Evolutionary conservation across 2,888 invertebrate species (phyloP), one percentile per base, ranked within the genome.

Genomic region (Temnothorax unifasciatus): DNA sequence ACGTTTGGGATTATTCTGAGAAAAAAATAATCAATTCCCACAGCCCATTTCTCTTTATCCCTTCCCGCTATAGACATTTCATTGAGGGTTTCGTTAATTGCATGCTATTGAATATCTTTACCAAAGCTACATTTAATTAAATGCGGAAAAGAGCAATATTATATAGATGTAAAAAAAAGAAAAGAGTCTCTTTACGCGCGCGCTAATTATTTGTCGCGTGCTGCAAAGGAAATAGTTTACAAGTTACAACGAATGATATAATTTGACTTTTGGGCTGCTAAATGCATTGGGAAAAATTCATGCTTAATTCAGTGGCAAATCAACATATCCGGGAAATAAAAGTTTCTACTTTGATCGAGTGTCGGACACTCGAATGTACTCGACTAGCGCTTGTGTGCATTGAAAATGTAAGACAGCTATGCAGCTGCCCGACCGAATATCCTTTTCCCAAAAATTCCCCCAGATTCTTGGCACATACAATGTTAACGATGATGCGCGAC

Each of bases 11-110:
- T 91, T 92, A 91, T 92, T 92, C 90, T 87, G 87, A 90, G 87
- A 87, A 92, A 87, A 92, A 94, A 93, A 91, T 92, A 92, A 92
- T 92, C 90, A 90, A 91, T 92, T 92, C 91, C 91, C 92, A 92
- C 90, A 89, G 83, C 63, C 84, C 81, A 77, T 57, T 74, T 54
- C 21, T 66, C 57, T 79, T 59, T 64, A 76, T 77, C 81, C 71
- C 85, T 85, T 87, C 79, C 64, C 82, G 85, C 68, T 57, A 4
- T 11, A 11, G 3, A 25, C 5, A 15, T 71, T 69, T n/a, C 44
- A 18, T 59, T 29, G 3, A 6, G 21, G 4, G 21, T 38, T 52
- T 47, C 18, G 9, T 29, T n/a, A 38, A 71, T 71, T 34, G 9
- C 15, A 1, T 21, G 8, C 41, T 41, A 6, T 21, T 41, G 3